Conservation (phyloP, 2,888 invertebrate species). For the Harpagoxenus sublaevis region DNA sequence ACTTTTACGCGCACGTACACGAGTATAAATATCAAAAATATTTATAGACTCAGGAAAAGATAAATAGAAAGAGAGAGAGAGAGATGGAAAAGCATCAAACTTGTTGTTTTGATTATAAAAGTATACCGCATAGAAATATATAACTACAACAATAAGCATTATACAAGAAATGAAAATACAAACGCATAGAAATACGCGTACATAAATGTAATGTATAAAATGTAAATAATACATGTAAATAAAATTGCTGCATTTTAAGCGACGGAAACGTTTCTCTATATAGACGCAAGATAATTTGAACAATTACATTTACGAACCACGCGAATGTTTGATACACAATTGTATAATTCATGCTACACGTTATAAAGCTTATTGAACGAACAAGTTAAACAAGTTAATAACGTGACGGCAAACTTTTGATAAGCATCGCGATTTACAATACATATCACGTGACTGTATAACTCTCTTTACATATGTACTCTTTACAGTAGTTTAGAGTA, state of each 20-base stretch:
- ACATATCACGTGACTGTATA: background rate
- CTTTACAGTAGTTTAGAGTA: background rate
- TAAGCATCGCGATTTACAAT: background rate
- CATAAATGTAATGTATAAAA: background rate
- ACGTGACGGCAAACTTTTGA: background rate
- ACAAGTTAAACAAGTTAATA: constrained; percentile 1
- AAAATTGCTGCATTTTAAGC: background rate
- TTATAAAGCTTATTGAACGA: constrained; percentile 1
- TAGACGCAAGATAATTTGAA: background rate
- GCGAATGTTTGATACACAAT: background rate
- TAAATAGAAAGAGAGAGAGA: background rate
- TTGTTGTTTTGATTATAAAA: background rate
- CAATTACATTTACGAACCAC: background rate
- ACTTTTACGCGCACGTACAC: background rate
- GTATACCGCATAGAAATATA: background rate
- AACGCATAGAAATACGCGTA: too few species aligned
- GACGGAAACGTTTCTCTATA: background rate
- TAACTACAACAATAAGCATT: background rate
- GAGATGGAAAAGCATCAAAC: background rate
- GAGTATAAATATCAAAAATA: background rate
- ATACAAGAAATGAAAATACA: background rate
- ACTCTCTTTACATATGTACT: background rate
- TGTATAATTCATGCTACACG: background rate
- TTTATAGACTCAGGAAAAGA: background rate
- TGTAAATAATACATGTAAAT: background rate